Evolutionary conservation across 1,140 invertebrate species (phyloP).

Genomic region (Hormaphis cornu): DNA sequence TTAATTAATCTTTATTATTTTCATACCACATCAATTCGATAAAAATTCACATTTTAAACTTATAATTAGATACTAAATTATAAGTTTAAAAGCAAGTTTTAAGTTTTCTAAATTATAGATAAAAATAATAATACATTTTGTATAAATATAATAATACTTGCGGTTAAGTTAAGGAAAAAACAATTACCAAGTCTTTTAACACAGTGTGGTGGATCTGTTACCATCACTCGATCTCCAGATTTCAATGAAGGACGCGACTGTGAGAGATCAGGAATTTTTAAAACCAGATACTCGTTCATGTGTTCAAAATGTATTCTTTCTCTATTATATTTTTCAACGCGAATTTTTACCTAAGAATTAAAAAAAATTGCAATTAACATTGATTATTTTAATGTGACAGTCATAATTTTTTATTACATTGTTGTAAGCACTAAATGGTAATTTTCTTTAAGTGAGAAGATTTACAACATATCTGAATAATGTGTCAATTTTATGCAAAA

Average conservation of each 20-base stretch:
- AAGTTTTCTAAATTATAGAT: too few relatives aligned
- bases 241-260: slow-evolving; percentile 78
- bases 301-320: slow-evolving; percentile 51
- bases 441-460: too few relatives aligned
- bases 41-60: too few relatives aligned
- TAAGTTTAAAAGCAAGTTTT: too few relatives aligned
- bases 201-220: slow-evolving; percentile 37
- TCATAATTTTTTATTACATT: too few relatives aligned
- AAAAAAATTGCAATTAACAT: neutral
- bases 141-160: neutral
- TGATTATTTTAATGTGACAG: neutral
- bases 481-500: too few relatives aligned
- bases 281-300: slow-evolving; percentile 56
- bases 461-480: too few relatives aligned
- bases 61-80: too few relatives aligned
- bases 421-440: too few relatives aligned
- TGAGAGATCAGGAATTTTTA: slow-evolving; percentile 67
- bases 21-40: too few relatives aligned
- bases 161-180: slow-evolving; percentile 24
- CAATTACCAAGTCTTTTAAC: slow-evolving; percentile 26
- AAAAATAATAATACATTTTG: too few relatives aligned
- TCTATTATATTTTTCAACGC: slow-evolving; percentile 25
- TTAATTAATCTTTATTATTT: too few relatives aligned
- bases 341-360: slow-evolving; percentile 1
- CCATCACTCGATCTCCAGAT: slow-evolving; percentile 63